These are phyloP conservation scores for Daphoenositta chrysoptera DNA, from an alignment of 2,113 vertebrate genomes.

Conservation along the genomic window DNA sequence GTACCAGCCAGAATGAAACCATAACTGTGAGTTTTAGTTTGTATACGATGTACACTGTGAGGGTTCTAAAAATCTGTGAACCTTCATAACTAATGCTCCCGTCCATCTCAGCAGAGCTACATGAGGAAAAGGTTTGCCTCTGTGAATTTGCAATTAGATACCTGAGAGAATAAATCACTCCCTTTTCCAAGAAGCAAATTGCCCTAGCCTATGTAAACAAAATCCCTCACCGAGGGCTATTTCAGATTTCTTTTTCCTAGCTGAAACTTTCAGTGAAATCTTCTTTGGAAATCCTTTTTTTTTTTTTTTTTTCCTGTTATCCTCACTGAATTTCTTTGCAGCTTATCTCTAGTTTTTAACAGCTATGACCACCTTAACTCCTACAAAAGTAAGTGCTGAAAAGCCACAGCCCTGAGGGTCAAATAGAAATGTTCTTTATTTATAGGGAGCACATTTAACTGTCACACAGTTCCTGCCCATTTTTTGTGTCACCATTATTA, in stretches of 20 bases:
- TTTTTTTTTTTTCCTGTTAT: neutral
- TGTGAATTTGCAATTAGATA: neutral
- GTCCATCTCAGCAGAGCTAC: neutral
- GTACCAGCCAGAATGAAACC: neutral
- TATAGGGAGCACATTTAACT: slow-evolving; percentile 55
- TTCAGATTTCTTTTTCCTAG: neutral
- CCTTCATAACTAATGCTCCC: neutral
- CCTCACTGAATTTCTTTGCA: neutral
- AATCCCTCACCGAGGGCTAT: neutral
- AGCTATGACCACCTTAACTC: slow-evolving; percentile 30
- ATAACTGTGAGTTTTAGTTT: neutral
- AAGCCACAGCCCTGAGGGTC: slow-evolving; percentile 34
- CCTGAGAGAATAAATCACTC: neutral
- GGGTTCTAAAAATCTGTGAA: neutral
- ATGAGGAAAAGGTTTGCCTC: neutral
- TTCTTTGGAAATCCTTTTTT: neutral
- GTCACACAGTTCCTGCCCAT: slow-evolving; percentile 29
- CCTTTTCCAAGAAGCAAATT: neutral
- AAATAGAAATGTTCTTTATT: slow-evolving; percentile 36
- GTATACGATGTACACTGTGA: rapidly evolving
- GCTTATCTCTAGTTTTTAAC: neutral
- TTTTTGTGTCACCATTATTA: slow-evolving; percentile 30
- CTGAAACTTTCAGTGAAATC: neutral
- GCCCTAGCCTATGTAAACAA: neutral
- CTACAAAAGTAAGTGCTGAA: slow-evolving; percentile 11